A percentile compares a stretch with the other conserved stretches of the same genome.
phyloP scores from a whole-genome alignment of 2,888 invertebrate species.

The Mamestra brassicae region DNA sequence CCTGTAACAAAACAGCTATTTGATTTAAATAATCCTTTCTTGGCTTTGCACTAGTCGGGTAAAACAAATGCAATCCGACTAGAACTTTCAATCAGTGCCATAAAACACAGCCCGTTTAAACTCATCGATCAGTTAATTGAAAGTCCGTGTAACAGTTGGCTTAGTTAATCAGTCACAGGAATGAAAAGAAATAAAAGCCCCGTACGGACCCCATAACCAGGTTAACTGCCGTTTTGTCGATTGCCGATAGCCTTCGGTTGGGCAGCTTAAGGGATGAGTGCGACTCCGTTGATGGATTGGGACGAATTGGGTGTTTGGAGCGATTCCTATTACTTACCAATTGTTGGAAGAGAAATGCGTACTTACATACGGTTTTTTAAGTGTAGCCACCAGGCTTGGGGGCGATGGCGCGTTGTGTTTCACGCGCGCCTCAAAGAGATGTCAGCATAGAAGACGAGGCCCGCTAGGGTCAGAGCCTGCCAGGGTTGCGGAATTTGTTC shows the following conservation, averaged over 20 bases:
- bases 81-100: not conserved
- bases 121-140: conserved; percentile 63
- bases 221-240: conserved; percentile 81
- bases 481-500: too few relatives aligned
- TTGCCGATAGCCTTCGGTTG: conserved; percentile 60
- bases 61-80: too few relatives aligned
- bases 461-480: too few relatives aligned
- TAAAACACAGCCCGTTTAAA: conserved; percentile 34
- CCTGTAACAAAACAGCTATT: too few relatives aligned
- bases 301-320: conserved; percentile 30
- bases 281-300: conserved; percentile 31
- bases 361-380: not conserved
- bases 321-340: conserved; percentile 44
- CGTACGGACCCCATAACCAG: conserved; percentile 79
- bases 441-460: too few relatives aligned
- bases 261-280: conserved; percentile 42
- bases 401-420: too few relatives aligned
- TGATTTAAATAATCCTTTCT: too few relatives aligned
- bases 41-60: too few relatives aligned
- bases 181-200: conserved; percentile 78
- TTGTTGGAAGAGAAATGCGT: not conserved
- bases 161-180: conserved; percentile 62
- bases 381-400: too few relatives aligned
- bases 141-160: conserved; percentile 59
- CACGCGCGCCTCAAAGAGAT: too few relatives aligned